Conservation (phyloP, 2,113 vertebrate species). For the Empidonax traillii region DNA sequence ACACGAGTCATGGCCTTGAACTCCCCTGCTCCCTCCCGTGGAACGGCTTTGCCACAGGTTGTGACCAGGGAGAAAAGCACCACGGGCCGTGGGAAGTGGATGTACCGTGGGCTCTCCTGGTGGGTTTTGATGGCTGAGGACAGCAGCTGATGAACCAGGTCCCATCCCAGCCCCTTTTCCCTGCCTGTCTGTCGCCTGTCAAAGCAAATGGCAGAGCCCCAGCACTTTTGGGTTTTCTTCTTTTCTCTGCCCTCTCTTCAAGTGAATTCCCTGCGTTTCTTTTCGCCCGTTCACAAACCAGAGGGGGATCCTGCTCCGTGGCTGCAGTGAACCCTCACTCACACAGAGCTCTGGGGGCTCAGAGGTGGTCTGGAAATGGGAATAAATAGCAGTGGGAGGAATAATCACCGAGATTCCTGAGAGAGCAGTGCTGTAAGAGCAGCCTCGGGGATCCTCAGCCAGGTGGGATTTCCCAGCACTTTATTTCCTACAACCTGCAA, state of each 20-base stretch:
- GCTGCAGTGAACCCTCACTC: background rate
- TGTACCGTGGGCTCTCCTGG: background rate
- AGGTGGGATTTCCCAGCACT: conserved; percentile 8
- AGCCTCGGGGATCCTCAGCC: background rate
- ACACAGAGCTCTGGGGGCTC: background rate
- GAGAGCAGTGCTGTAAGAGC: background rate
- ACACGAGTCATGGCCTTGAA: background rate
- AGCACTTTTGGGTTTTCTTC: background rate
- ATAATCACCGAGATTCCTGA: conserved; percentile 8
- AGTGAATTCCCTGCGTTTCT: background rate
- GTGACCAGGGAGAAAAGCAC: background rate
- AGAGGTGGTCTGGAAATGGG: conserved; percentile 21
- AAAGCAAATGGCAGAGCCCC: background rate
- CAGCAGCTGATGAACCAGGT: background rate
- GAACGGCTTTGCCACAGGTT: background rate
- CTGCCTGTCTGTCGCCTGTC: background rate
- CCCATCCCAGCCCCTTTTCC: background rate
- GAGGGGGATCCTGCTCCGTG: background rate
- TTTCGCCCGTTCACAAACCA: background rate
- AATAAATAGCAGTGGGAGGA: conserved; percentile 33
- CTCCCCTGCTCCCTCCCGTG: background rate
- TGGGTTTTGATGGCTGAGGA: background rate
- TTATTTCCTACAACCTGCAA: conserved; percentile 17
- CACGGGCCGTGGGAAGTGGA: background rate
- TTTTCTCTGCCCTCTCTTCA: background rate